phyloP scores from a whole-genome alignment of 2,113 vertebrate species.

The Gobiocypris rarus region DNA sequence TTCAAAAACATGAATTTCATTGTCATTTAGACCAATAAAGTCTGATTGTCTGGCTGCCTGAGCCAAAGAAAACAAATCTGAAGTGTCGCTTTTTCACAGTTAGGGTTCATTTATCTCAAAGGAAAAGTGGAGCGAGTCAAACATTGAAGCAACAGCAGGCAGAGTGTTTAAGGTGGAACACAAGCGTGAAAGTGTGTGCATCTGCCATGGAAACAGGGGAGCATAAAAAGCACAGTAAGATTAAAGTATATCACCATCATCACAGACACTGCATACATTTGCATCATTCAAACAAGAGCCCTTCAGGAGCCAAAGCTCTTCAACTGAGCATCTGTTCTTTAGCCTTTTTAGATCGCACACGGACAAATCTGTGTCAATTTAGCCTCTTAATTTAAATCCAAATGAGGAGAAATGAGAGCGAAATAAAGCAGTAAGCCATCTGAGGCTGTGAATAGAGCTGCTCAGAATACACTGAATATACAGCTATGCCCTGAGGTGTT shows the following conservation, averaged over 20 bases:
- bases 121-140: background rate
- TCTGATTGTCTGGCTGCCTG: too few relatives aligned
- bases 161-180: background rate
- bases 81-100: background rate
- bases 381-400: constrained; percentile 5
- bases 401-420: background rate
- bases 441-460: background rate
- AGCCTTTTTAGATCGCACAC: background rate
- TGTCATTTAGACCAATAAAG: too few relatives aligned
- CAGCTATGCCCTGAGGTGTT: too few relatives aligned
- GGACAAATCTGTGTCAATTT: constrained; percentile 5
- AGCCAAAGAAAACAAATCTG: background rate
- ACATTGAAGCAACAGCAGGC: background rate
- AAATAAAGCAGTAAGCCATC: background rate
- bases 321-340: background rate
- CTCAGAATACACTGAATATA: background rate
- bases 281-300: background rate
- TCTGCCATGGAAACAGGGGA: background rate
- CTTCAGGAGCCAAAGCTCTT: background rate
- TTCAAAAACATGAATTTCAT: too few relatives aligned
- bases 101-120: background rate
- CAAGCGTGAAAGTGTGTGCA: background rate
- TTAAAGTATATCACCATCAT: background rate
- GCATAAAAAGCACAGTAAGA: background rate
- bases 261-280: constrained; percentile 13